These are phyloP conservation scores for Bolinopsis microptera DNA, from an alignment of 37 sponge, comb jelly and placozoan genomes.

Conservation along the genomic window DNA sequence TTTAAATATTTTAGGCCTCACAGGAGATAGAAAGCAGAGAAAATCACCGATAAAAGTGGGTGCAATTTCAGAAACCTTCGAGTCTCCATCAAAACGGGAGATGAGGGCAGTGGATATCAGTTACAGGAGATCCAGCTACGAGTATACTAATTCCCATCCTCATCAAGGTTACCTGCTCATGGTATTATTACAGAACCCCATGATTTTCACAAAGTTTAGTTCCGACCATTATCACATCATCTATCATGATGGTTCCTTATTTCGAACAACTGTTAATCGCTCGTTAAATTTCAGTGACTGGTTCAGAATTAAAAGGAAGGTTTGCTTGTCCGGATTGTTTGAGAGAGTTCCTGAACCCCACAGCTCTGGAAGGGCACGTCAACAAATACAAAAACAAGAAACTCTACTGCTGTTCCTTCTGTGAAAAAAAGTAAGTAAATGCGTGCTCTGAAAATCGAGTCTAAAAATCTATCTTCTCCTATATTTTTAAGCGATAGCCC, in stretches of 20 bases:
- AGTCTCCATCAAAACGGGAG: neutral
- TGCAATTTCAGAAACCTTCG: neutral
- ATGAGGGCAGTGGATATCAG: neutral
- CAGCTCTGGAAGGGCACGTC: constrained; percentile 11
- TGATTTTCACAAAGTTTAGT: too few relatives aligned
- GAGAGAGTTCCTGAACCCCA: constrained; percentile 2
- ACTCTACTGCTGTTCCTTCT: constrained; percentile 2
- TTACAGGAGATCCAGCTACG: neutral
- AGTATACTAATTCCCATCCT: neutral
- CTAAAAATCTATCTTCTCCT: too few relatives aligned
- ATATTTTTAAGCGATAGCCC: too few relatives aligned
- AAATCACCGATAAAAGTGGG: neutral
- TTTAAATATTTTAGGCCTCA: neutral
- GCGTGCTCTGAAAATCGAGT: too few relatives aligned
- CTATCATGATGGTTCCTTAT: too few relatives aligned
- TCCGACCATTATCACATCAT: too few relatives aligned
- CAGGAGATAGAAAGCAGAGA: constrained; percentile 3
- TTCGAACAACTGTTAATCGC: too few relatives aligned
- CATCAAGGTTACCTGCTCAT: neutral
- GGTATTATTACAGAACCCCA: too few relatives aligned
- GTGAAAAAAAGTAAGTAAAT: constrained; percentile 35
- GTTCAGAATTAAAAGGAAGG: neutral
- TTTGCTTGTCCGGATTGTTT: constrained; percentile 25
- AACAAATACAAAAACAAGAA: constrained; percentile 48
- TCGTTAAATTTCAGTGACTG: neutral